Conservation (phyloP, 2,113 vertebrate genomes). For the Pteropus alecto region DNA sequence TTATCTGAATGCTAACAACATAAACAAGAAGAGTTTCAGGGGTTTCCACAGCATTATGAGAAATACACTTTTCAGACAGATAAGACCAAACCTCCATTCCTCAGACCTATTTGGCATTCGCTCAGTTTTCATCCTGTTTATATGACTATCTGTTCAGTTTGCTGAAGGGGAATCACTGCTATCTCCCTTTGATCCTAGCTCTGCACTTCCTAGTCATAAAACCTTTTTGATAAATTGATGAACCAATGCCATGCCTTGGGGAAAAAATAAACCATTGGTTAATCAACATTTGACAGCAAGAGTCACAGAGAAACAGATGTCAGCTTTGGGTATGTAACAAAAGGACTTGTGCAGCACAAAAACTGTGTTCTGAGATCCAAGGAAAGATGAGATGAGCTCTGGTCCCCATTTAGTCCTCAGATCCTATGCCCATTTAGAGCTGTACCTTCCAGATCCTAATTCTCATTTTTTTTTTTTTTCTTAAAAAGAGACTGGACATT, state of each 20-base stretch:
- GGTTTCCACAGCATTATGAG: neutral
- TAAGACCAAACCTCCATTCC: neutral
- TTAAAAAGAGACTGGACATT: neutral
- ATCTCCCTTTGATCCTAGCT: neutral
- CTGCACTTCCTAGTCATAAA: neutral
- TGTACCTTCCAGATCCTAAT: neutral
- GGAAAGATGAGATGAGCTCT: neutral
- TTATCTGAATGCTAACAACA: neutral
- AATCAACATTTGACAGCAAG: constrained; percentile 36
- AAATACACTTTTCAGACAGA: neutral
- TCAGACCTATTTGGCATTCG: neutral
- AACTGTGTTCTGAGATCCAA: neutral
- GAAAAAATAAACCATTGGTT: neutral
- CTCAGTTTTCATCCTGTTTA: neutral
- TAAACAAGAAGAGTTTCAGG: neutral
- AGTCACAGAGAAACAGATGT: constrained; percentile 3
- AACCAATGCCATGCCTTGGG: neutral
- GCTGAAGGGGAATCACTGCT: neutral
- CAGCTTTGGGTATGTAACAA: neutral
- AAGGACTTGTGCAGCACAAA: neutral
- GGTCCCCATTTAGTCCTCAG: neutral
- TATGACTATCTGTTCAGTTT: neutral
- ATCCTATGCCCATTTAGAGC: neutral
- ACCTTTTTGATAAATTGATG: constrained; percentile 26
- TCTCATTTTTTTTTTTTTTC: neutral